phyloP scores from a whole-genome alignment of 2,888 invertebrate genomes.

The Cryptocephalus moraei region DNA sequence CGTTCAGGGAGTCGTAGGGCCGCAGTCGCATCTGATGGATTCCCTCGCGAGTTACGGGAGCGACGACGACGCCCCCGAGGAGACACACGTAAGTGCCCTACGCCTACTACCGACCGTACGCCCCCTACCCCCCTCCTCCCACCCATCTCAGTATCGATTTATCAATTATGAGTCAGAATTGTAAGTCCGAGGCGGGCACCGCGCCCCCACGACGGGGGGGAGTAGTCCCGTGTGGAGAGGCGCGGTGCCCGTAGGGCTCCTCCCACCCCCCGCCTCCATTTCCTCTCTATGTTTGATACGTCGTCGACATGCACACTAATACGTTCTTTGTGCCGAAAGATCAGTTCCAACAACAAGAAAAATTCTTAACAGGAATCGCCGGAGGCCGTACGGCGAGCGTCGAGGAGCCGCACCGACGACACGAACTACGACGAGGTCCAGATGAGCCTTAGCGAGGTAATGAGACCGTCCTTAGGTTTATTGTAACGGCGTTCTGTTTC shows the following conservation, averaged over 20 bases:
- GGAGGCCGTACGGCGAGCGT: constrained; percentile 24
- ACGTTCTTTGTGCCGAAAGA: constrained; percentile 10
- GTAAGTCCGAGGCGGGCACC: too few relatives aligned
- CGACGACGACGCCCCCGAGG: not conserved
- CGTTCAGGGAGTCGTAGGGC: too few relatives aligned
- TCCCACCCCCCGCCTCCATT: too few relatives aligned
- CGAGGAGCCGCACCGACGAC: constrained; percentile 25
- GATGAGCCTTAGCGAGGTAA: constrained; percentile 66
- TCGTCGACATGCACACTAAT: constrained; percentile 9
- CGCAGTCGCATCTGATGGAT: not conserved
- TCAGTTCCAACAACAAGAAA: constrained; percentile 26
- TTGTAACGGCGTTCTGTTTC: not conserved
- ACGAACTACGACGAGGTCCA: constrained; percentile 67
- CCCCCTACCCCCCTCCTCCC: too few relatives aligned
- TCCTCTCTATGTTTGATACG: too few relatives aligned
- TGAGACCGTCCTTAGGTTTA: constrained; percentile 3
- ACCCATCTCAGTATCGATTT: too few relatives aligned
- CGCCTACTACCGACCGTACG: too few relatives aligned
- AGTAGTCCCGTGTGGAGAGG: too few relatives aligned
- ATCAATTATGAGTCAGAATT: too few relatives aligned
- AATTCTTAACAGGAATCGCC: constrained; percentile 25
- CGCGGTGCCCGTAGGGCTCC: too few relatives aligned
- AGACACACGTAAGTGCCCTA: too few relatives aligned
- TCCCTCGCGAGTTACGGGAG: not conserved
- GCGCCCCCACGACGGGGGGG: too few relatives aligned